Percentiles rank a stretch among this genome's conserved stretches.
These are phyloP conservation scores for Patella depressa DNA, from an alignment of 2,888 invertebrate species.

Conservation along the genomic window DNA sequence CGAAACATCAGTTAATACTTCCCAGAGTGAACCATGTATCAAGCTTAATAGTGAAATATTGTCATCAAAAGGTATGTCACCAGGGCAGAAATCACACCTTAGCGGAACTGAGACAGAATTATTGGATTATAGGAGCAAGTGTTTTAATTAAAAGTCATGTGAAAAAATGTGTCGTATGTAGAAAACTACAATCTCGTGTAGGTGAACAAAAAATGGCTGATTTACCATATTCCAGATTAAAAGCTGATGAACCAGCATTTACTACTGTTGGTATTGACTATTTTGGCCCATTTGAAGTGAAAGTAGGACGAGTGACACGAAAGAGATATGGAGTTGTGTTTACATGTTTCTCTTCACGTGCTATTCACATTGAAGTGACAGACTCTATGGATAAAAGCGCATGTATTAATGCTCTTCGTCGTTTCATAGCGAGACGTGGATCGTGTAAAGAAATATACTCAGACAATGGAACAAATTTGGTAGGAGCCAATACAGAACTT, in stretches of 20 bases:
- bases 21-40: neutral
- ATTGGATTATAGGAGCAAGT: conserved; percentile 19
- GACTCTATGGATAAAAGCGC: conserved; percentile 14
- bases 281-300: conserved; percentile 25
- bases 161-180: neutral
- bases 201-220: conserved; percentile 25
- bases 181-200: neutral
- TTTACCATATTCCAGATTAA: conserved; percentile 18
- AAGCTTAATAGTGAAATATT: neutral
- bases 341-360: conserved; percentile 9
- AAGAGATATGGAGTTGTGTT: conserved; percentile 22
- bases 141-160: neutral
- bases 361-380: conserved; percentile 17
- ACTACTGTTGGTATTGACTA: conserved; percentile 20
- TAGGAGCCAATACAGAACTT: conserved; percentile 26
- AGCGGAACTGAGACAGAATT: conserved; percentile 14
- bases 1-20: conserved; percentile 18
- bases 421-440: conserved; percentile 17
- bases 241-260: conserved; percentile 11
- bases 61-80: conserved; percentile 18
- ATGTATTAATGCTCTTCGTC: conserved; percentile 15
- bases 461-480: conserved; percentile 32
- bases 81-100: conserved; percentile 19
- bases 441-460: conserved; percentile 12
- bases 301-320: neutral